Base-by-base conservation (phyloP, 2,888 invertebrate species). In the Dione juno region DNA sequence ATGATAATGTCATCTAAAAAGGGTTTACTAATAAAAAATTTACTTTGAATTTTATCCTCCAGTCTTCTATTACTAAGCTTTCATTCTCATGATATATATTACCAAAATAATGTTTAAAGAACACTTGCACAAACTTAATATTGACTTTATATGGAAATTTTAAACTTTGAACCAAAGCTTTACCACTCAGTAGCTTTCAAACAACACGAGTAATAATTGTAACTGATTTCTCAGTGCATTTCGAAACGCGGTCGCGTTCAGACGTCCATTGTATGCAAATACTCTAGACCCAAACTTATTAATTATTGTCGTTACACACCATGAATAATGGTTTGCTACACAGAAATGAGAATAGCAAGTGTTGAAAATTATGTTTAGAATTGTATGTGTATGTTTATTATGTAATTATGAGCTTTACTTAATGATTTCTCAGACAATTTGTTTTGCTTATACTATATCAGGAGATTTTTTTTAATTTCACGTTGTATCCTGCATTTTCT, bases 211-310 rank as follows among this genome's bases (percentile, higher is more conserved):
- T 77, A 75, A 81, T 80, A 77, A 80, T 78, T 72, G 69, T 74
- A 66, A 71, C 41, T 45, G 64, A 69, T 72, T 73, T 72, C 73
- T 72, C 65, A 75, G 66, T 73, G 80, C 82, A 84, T 86, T 86
- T 83, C 80, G 77, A 78, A 86, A 84, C 80, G 75, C 82, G 78
- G 78, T 81, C 84, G 85, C 85, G 86, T 86, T 82, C 84, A 75
- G 79, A 78, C 81, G 78, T 76, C 75, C 84, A 92, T 92, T 92
- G 92, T 92, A 92, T 92, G 90, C 84, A 86, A 92, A 92, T 92
- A 78, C 80, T 82, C 79, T 80, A 86, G 82, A 86, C 85, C 89
- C 86, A 88, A 91, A 90, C 88, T 92, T 91, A 92, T 90, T 91
- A 92, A 92, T 92, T 90, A 92, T 90, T 89, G 87, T 87, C 83